Evolutionary conservation across 2,113 vertebrate species (phyloP).

Genomic region (Acrocephalus arundinaceus): DNA sequence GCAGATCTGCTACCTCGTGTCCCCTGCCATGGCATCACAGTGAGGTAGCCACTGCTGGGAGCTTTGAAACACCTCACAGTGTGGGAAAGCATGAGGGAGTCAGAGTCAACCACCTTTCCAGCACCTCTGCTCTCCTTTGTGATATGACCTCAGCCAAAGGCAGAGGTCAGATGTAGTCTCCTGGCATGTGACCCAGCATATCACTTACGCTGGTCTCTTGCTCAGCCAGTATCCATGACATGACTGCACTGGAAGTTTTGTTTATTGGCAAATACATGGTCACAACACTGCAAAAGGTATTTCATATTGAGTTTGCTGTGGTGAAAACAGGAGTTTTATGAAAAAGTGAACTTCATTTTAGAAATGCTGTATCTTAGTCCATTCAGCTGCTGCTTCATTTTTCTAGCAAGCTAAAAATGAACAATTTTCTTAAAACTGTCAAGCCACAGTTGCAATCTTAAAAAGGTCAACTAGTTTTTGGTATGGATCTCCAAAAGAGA

Average conservation of each 20-base stretch:
- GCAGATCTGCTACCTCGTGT: not conserved
- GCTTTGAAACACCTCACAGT: not conserved
- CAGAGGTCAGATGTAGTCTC: not conserved
- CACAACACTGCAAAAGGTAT: not conserved
- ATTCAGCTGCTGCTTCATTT: not conserved
- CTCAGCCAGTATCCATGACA: not conserved
- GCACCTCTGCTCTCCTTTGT: not conserved
- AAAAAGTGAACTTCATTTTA: not conserved
- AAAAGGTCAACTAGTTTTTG: not conserved
- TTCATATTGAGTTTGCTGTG: not conserved
- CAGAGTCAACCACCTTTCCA: not conserved
- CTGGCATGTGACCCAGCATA: accelerated
- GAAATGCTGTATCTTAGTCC: not conserved
- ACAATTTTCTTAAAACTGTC: not conserved
- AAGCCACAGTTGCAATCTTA: not conserved
- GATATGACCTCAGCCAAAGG: not conserved
- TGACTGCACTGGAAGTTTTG: not conserved
- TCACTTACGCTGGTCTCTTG: not conserved
- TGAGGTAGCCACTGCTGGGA: not conserved
- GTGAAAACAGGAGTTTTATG: not conserved
- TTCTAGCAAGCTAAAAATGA: not conserved
- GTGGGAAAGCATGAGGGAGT: not conserved
- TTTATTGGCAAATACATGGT: not conserved
- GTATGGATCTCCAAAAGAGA: not conserved
- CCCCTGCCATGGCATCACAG: not conserved